Conservation (phyloP, 1,140 invertebrate species). For the Alviniconcha marisindica region DNA sequence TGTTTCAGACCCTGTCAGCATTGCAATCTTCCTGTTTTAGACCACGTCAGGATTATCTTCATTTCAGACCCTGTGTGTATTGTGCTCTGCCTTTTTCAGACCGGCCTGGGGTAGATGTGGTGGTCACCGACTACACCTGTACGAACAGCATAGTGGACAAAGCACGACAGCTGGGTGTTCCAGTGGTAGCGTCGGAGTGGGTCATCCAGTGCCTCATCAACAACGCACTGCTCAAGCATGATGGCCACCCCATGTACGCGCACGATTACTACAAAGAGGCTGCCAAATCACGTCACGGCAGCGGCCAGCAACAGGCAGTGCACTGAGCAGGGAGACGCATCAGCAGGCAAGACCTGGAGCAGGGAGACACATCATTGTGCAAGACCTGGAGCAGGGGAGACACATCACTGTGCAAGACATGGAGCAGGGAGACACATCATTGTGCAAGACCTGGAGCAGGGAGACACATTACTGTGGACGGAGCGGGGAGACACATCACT, state of each 20-base stretch:
- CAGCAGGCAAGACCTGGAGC: background rate
- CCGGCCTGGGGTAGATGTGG: conserved; percentile 51
- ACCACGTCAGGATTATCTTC: too few species aligned
- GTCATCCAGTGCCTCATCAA: conserved; percentile 75
- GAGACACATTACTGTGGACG: too few species aligned
- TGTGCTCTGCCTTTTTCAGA: conserved; percentile 35
- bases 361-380: too few species aligned
- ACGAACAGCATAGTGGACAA: conserved; percentile 53
- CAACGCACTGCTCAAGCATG: conserved; percentile 62
- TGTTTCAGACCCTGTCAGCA: too few species aligned
- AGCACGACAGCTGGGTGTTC: conserved; percentile 62
- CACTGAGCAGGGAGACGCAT: background rate
- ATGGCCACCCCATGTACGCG: conserved; percentile 66
- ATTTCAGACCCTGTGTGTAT: too few species aligned
- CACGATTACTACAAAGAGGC: conserved; percentile 60
- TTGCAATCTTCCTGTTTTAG: too few species aligned
- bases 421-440: too few species aligned
- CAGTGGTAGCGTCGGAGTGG: conserved; percentile 75
- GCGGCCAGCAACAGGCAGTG: background rate
- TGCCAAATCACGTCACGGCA: background rate
- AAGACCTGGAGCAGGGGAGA: too few species aligned
- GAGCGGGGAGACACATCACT: background rate
- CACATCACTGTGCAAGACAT: too few species aligned
- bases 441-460: too few species aligned
- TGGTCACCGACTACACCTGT: conserved; percentile 65